Evolutionary conservation across 1,140 invertebrate genomes (phyloP), one percentile per base, ranked within the genome.

Genomic region (Heliothis virescens): DNA sequence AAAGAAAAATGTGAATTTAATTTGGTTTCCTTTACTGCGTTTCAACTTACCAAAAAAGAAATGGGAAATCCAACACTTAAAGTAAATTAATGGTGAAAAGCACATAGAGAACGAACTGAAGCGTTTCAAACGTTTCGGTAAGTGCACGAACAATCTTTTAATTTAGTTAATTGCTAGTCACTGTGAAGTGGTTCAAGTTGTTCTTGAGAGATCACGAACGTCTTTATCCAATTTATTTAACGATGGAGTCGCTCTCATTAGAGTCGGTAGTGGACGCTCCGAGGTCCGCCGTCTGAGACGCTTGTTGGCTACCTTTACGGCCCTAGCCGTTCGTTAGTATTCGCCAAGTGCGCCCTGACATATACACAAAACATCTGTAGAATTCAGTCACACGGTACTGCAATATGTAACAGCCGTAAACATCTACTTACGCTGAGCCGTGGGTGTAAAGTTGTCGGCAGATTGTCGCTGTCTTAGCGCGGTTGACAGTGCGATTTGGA

Each of bases 181-280:
- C 91, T 88, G 87, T 89, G 84, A 87, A 93, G 90, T 88, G 88
- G 86, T 92, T 92, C 87, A 91, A 94, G 92, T 88, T 88, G 91
- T 91, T 92, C 92, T 93, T 90, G 90, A 94, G 89, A 94, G 91
- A 93, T 94, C 93, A 92, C 88, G 91, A 90, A 91, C 89, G 93
- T 94, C 92, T 94, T 93, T 94, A 94, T 94, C 93, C 93, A 94
- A 94, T 94, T 94, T 94, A 92, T 94, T 94, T 94, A 94, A 94
- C 91, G 93, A 94, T 87, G 89, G 85, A 88, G 86, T 88, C 87
- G 87, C 91, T 89, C 91, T 94, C 93, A 94, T 94, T 94, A 94
- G 91, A 85, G 90, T 89, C 83, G 81, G 89, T 87, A 92, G 88
- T 92, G 92, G 91, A 91, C 83, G 80, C 65, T 65, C 55, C 72